These are phyloP conservation scores for Poeciliopsis prolifica DNA, from an alignment of 2,113 vertebrate genomes.

Conservation along the genomic window DNA sequence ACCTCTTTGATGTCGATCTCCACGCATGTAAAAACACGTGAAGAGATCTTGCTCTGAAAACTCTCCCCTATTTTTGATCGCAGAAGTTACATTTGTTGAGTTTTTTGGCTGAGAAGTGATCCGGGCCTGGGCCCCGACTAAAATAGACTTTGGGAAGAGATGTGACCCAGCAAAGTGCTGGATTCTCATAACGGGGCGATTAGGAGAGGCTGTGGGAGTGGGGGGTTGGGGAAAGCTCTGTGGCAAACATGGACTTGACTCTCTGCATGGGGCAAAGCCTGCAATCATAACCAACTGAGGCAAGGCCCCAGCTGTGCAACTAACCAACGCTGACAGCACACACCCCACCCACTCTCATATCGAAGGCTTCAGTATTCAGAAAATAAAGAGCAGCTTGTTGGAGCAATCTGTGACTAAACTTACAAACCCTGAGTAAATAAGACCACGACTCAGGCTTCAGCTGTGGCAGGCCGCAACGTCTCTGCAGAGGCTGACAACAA, in stretches of 20 bases:
- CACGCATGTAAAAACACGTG: slow-evolving; percentile 10
- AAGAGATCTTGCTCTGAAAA: not conserved
- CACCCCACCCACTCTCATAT: slow-evolving; percentile 11
- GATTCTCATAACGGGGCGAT: slow-evolving; percentile 44
- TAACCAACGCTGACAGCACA: slow-evolving; percentile 22
- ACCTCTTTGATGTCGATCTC: slow-evolving; percentile 24
- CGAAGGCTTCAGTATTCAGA: slow-evolving; percentile 10
- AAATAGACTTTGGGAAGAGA: not conserved
- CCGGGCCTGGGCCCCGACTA: not conserved
- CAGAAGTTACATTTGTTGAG: not conserved
- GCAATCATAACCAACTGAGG: slow-evolving; percentile 30
- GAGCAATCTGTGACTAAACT: slow-evolving; percentile 33
- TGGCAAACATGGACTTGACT: slow-evolving; percentile 43
- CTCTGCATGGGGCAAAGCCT: slow-evolving; percentile 46
- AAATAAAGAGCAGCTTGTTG: slow-evolving; percentile 1
- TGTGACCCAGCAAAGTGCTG: slow-evolving; percentile 7
- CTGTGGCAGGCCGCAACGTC: slow-evolving; percentile 11
- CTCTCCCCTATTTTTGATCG: not conserved
- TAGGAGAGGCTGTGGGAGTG: slow-evolving; percentile 30
- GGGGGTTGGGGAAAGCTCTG: slow-evolving; percentile 19
- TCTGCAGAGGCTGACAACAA: slow-evolving; percentile 35
- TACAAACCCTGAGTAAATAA: slow-evolving; percentile 8
- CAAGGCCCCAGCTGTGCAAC: slow-evolving; percentile 50
- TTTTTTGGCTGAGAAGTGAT: slow-evolving; percentile 20
- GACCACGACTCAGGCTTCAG: slow-evolving; percentile 11